These are phyloP conservation scores for Gorsachius magnificus DNA, from an alignment of 2,797 vertebrate genomes.

Conservation along the genomic window DNA sequence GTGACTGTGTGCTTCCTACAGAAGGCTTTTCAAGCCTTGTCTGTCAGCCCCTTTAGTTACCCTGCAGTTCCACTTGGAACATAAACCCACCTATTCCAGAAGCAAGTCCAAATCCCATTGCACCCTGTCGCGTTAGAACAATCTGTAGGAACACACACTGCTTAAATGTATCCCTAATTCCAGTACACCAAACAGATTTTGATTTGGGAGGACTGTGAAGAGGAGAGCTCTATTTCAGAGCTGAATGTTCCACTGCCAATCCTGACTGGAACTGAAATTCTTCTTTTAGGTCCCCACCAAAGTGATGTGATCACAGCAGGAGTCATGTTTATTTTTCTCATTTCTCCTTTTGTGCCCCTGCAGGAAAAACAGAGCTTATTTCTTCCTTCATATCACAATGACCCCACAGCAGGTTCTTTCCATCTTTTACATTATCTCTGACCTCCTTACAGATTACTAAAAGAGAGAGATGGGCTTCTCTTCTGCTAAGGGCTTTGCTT, in stretches of 20 bases:
- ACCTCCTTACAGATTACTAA: not conserved
- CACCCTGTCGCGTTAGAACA: not conserved
- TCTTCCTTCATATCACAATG: fast-evolving
- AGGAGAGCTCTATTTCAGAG: not conserved
- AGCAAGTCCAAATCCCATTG: not conserved
- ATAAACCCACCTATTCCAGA: not conserved
- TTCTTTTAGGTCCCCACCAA: not conserved
- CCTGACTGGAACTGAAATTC: not conserved
- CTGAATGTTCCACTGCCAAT: not conserved
- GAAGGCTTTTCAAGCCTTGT: not conserved
- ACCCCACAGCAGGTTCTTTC: not conserved
- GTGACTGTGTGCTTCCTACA: not conserved
- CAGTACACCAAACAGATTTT: not conserved
- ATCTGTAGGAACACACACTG: not conserved
- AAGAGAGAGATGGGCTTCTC: not conserved
- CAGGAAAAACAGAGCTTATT: not conserved
- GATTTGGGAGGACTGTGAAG: not conserved
- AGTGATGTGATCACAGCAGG: not conserved
- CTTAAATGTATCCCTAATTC: not conserved
- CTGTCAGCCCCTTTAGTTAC: not conserved
- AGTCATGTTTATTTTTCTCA: not conserved
- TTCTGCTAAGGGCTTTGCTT: not conserved
- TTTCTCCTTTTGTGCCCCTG: not conserved
- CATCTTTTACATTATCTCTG: not conserved
- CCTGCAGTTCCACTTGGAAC: not conserved